Evolutionary conservation across 2,888 invertebrate genomes (phyloP).

Genomic region (Cephus pygmeus): DNA sequence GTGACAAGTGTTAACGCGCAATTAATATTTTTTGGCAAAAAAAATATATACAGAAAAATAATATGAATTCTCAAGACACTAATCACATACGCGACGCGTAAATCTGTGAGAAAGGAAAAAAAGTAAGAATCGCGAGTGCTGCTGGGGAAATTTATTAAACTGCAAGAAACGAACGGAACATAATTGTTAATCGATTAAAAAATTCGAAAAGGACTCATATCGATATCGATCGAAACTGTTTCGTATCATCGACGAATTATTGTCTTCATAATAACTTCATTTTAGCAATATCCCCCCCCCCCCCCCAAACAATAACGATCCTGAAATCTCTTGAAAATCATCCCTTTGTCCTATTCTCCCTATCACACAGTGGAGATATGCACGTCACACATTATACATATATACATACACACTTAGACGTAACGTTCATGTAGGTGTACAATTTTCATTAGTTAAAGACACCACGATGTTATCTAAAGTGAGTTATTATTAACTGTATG

Average conservation of each 20-base stretch:
- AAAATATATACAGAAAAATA: neutral
- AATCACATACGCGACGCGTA: neutral
- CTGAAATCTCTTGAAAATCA: neutral
- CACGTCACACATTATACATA: neutral
- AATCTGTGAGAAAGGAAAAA: neutral
- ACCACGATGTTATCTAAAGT: neutral
- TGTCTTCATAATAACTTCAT: neutral
- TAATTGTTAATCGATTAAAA: neutral
- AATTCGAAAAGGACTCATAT: neutral
- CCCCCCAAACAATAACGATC: neutral
- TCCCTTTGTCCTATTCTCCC: neutral
- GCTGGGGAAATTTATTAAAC: neutral
- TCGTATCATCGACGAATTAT: neutral
- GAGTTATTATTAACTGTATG: conserved; percentile 1
- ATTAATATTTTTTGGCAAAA: conserved; percentile 10
- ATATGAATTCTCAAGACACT: conserved; percentile 4
- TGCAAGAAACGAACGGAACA: neutral
- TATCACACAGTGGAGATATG: neutral
- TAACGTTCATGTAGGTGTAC: neutral
- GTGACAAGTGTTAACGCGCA: neutral
- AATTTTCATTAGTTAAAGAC: neutral
- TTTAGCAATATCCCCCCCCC: neutral
- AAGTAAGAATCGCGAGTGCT: neutral
- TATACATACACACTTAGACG: neutral
- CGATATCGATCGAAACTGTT: neutral